Evolutionary conservation across 2,888 invertebrate genomes (phyloP).

Genomic region (Gasteruption jaculator): DNA sequence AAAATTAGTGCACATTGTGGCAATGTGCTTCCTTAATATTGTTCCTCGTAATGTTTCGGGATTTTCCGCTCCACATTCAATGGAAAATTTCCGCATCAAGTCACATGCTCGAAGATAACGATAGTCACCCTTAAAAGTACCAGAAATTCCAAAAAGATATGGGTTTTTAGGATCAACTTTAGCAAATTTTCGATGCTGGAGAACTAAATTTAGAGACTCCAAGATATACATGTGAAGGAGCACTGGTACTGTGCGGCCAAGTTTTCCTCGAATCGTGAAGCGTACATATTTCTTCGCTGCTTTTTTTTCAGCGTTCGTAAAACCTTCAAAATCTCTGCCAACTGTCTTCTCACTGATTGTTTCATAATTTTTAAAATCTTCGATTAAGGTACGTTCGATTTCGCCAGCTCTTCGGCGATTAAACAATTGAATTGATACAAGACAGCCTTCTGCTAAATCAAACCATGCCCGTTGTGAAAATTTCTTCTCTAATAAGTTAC

Average conservation of each 20-base stretch:
- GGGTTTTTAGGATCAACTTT: no score
- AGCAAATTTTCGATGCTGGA: no score
- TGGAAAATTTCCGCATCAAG: no score
- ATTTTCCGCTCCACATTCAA: constrained; percentile 22
- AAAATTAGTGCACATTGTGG: constrained; percentile 21
- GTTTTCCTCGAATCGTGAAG: constrained; percentile 18
- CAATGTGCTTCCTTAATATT: constrained; percentile 24
- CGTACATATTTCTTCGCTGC: constrained; percentile 71
- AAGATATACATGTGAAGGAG: no score
- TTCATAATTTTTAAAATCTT: constrained; percentile 15
- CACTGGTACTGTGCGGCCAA: constrained; percentile 18
- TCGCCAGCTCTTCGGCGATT: constrained; percentile 23
- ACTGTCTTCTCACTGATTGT: constrained; percentile 11
- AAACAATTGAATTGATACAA: constrained; percentile 17
- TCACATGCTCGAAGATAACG: no score
- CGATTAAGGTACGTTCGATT: constrained; percentile 12
- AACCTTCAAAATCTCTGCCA: constrained; percentile 9
- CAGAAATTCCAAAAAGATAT: no score
- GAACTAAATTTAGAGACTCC: no score
- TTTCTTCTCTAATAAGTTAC: constrained; percentile 4
- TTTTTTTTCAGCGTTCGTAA: constrained; percentile 8
- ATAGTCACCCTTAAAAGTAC: no score
- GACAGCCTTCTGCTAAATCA: constrained; percentile 5
- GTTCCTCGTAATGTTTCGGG: constrained; percentile 23
- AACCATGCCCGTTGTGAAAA: constrained; percentile 8